Percentiles rank a stretch among this genome's conserved stretches.
Evolutionary conservation across 2,888 invertebrate genomes (phyloP).

Genomic region (Nomada fucata): DNA sequence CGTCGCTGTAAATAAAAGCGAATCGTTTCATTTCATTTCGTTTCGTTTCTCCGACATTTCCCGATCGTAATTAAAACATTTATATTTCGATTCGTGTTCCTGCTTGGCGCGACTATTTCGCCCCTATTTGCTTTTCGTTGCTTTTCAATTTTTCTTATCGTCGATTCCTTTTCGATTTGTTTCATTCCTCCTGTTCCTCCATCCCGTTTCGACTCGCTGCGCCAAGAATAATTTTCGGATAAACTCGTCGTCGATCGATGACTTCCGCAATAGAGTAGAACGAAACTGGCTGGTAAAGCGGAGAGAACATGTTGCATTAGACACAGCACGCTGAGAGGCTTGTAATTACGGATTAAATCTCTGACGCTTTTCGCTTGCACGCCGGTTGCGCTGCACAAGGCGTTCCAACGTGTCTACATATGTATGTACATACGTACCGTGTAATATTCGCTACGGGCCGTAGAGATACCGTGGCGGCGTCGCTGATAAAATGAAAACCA

Average conservation of each 20-base stretch:
- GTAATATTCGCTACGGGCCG: slow-evolving; percentile 29
- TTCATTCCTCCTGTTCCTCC: neutral
- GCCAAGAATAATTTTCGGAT: slow-evolving; percentile 39
- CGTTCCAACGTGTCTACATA: slow-evolving; percentile 15
- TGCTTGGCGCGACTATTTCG: neutral
- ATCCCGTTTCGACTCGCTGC: neutral
- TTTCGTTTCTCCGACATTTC: neutral
- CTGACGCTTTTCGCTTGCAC: slow-evolving; percentile 18
- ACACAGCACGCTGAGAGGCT: slow-evolving; percentile 27
- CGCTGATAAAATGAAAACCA: slow-evolving; percentile 4
- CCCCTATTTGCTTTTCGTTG: neutral
- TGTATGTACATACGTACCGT: neutral
- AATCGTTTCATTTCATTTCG: slow-evolving; percentile 20
- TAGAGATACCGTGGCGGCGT: slow-evolving; percentile 2
- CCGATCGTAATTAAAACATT: slow-evolving; percentile 60
- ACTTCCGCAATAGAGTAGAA: slow-evolving; percentile 42
- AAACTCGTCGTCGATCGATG: slow-evolving; percentile 30
- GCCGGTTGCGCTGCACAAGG: neutral
- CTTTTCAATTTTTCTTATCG: too few relatives aligned
- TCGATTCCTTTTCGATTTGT: neutral
- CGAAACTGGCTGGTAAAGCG: neutral
- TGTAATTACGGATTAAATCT: slow-evolving; percentile 51
- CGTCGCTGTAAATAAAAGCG: slow-evolving; percentile 45
- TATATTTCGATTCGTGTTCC: slow-evolving; percentile 19
- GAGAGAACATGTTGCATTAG: slow-evolving; percentile 22